Evolutionary conservation across 2,888 invertebrate species (phyloP).

Genomic region (Pseudolycoriella hygida): DNA sequence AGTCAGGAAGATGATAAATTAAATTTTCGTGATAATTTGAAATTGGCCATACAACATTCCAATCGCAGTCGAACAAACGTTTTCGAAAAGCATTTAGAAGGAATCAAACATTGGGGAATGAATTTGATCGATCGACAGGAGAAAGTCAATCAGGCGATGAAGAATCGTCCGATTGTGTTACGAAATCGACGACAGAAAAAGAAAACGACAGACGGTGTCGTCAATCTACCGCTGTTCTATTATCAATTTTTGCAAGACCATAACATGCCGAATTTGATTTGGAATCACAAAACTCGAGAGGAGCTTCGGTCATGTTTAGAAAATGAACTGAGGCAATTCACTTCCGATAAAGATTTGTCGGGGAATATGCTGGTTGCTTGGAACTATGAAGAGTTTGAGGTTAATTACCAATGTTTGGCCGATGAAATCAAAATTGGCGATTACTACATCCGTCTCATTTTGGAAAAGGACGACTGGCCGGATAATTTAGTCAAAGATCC

Average conservation of each 20-base stretch:
- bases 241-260: constrained; percentile 91
- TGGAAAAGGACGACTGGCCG: constrained; percentile 77
- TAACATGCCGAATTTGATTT: constrained; percentile 88
- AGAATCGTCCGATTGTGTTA: constrained; percentile 73
- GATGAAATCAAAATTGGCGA: constrained; percentile 98
- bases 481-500: constrained; percentile 79
- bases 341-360: constrained; percentile 75
- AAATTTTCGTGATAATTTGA: constrained; percentile 82
- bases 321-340: constrained; percentile 81
- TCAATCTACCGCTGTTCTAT: constrained; percentile 64
- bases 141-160: constrained; percentile 23
- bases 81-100: constrained; percentile 71
- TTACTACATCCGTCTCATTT: constrained; percentile 84
- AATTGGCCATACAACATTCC: constrained; percentile 72
- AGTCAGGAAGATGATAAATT: constrained; percentile 51
- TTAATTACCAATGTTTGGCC: constrained; percentile 81
- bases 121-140: constrained; percentile 29
- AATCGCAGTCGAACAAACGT: constrained; percentile 48
- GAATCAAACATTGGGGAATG: constrained; percentile 49
- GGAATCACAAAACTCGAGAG: constrained; percentile 97
- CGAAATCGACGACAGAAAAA: constrained; percentile 58
- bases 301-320: constrained; percentile 84
- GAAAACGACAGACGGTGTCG: constrained; percentile 22
- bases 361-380: constrained; percentile 72
- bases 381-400: constrained; percentile 97